phyloP scores from a whole-genome alignment of 1,140 invertebrate species.

The Megathymus violae region DNA sequence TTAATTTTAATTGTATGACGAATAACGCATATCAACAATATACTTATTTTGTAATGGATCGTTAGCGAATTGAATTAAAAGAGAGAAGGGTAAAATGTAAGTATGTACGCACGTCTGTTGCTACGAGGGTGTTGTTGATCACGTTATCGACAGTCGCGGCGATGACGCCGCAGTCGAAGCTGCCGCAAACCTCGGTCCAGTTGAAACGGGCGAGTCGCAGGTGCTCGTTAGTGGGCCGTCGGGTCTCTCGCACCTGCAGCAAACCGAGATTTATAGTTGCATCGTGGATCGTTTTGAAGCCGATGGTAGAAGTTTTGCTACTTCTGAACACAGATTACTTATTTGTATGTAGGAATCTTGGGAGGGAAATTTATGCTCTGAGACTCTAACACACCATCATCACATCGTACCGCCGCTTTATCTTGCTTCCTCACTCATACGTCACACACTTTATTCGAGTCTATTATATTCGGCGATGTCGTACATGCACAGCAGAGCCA shows the following conservation, averaged over 20 bases:
- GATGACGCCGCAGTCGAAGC: conserved; percentile 49
- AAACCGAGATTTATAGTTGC: not conserved
- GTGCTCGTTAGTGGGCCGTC: conserved; percentile 32
- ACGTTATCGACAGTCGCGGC: conserved; percentile 36
- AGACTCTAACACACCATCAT: too few species aligned
- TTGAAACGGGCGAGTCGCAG: conserved; percentile 32
- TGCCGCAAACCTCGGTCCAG: conserved; percentile 49
- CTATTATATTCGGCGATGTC: too few species aligned
- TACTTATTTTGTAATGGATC: too few species aligned
- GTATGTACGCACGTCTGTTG: conserved; percentile 48
- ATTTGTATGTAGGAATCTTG: too few species aligned
- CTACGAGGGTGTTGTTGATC: conserved; percentile 48
- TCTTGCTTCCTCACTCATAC: too few species aligned
- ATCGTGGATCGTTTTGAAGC: not conserved
- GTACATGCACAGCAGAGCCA: too few species aligned
- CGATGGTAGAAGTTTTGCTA: too few species aligned
- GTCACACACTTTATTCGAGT: too few species aligned
- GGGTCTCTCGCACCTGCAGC: conserved; percentile 40
- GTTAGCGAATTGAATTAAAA: too few species aligned
- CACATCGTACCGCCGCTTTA: too few species aligned
- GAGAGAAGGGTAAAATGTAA: conserved; percentile 6
- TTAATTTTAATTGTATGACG: too few species aligned
- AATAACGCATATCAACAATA: not conserved
- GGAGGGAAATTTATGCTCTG: too few species aligned
- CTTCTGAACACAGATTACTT: not conserved